Base-by-base conservation (phyloP, 37 sponge, comb jelly and placozoan species). In the Beroe forskalii region DNA sequence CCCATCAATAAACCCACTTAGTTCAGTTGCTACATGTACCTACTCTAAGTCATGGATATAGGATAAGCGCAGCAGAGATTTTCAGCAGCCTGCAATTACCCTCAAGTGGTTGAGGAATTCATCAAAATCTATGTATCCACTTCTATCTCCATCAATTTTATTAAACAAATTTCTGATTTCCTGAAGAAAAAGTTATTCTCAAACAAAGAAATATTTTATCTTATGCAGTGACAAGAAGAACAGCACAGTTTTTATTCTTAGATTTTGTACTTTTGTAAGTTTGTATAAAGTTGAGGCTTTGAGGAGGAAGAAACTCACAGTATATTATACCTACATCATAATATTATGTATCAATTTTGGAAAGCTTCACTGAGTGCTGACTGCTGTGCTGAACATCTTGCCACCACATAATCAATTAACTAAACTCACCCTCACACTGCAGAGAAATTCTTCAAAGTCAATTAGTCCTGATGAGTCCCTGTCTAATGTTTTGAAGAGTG, bases 391-490 rank as follows among this genome's bases (percentile, higher is more conserved):
- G 36, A 30, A 67, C 36, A 14, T 19, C 35, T 33, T 12, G 19
- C 32, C 36, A 33, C 36, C 36, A 17, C 62, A 23, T 61, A 20
- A 61, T 61, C 62, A 23, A 61, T 23, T 61, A 30, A 32, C 14
- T 33, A 8, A 8, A 76, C 40, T 92, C 89, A 97, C 97, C 91
- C 97, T 92, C 24, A 98, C 92, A 9, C 69, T 38, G 0, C 20
- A 0, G 6, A 98, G 92, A 67, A 98, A 98, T 66, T 98, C 99
- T 90, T 98, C 95, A 93, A 98, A 98, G 60, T 76, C 67, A 28
- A 98, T 91, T 0, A 92, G 92, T 27, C 94, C 95, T 62, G 91
- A 96, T 6, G 66, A 44, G 55, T 98, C 96, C 31, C 61, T 90
- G 76, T 98, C 99, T 90, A 96, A 94, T 33, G 37, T 38, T 40